These are phyloP conservation scores for Crocuta crocuta DNA, from an alignment of 2,113 vertebrate species.

Conservation along the genomic window DNA sequence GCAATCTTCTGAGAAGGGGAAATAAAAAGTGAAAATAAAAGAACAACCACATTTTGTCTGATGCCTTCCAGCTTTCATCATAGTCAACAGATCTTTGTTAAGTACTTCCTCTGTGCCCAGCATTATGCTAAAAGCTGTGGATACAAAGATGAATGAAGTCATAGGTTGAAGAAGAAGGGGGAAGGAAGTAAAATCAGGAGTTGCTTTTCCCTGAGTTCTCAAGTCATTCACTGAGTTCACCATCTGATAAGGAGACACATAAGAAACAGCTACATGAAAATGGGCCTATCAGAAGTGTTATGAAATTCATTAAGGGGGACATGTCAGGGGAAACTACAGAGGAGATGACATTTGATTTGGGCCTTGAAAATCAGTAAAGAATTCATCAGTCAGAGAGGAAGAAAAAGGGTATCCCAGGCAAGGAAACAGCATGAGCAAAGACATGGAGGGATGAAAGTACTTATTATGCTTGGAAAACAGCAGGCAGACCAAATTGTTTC, in stretches of 20 bases:
- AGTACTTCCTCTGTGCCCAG: background rate
- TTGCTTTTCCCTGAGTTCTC: background rate
- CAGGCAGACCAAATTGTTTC: background rate
- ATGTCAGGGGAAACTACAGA: background rate
- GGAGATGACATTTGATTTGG: conserved; percentile 12
- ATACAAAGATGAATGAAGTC: conserved; percentile 19
- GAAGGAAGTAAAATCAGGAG: background rate
- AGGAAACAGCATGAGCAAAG: background rate
- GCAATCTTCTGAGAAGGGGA: conserved; percentile 18
- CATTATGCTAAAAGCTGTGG: background rate
- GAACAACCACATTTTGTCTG: conserved; percentile 9
- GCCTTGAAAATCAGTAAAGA: background rate
- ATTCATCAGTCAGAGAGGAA: conserved; percentile 3
- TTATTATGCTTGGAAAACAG: background rate
- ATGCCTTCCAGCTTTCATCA: conserved; percentile 12
- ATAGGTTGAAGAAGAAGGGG: background rate
- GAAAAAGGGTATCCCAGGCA: background rate
- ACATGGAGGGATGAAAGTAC: background rate
- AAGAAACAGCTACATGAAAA: background rate
- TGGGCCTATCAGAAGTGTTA: background rate
- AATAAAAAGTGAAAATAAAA: conserved; percentile 53
- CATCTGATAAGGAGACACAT: background rate
- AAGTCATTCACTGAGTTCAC: background rate
- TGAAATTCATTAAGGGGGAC: background rate
- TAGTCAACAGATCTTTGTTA: background rate